Evolutionary conservation across 2,797 vertebrate genomes (phyloP), one percentile per base, ranked within the genome.

Genomic region (Pseudochaenichthys georgianus): DNA sequence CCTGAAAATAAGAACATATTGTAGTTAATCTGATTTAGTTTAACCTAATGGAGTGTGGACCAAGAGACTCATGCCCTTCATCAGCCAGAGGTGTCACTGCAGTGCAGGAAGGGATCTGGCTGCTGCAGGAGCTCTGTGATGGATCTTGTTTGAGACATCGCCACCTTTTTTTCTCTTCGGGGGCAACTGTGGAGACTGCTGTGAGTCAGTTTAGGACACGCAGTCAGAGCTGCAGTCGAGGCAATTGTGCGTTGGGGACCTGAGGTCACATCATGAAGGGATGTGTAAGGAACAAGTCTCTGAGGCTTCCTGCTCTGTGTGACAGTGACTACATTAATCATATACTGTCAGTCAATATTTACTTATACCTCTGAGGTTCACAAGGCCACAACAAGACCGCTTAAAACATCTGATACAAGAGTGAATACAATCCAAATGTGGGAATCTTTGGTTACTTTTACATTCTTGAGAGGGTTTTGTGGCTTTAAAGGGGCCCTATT

Each of bases 21-120:
- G 41, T 15, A 51, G 59, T 80, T 80, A 80, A 87, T 77, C 31
- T 77, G 80, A 85, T 87, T 83, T 47, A 79, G 70, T 54, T 76
- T 58, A 71, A 62, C 74, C 28, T 83, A 82, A 84, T 80, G 65
- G 70, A 58, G 47, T 60, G 63, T 64, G 31, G 42, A 73, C 71
- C 45, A 72, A 42, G 69, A 54, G 34, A 80, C 65, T 80, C 54
- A 10, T 70, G 61, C n/a, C 70, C 57, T 70, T 31, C 34, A 55
- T 82, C 52, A 73, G 57, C 78, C 70, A 66, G 64, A 78, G 77
- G 77, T 78, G 84, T 82, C 75, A 82, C 77, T 80, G 34, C 64
- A 78, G 75, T 16, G 62, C 64, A 73, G 61, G 23, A 28, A 54
- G 59, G 58, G 51, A 73, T 75, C 75, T 63, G 34, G 55, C 4